Evolutionary conservation across 1,140 invertebrate genomes (phyloP), one percentile per base, ranked within the genome.

Genomic region (Coboldia fuscipes): DNA sequence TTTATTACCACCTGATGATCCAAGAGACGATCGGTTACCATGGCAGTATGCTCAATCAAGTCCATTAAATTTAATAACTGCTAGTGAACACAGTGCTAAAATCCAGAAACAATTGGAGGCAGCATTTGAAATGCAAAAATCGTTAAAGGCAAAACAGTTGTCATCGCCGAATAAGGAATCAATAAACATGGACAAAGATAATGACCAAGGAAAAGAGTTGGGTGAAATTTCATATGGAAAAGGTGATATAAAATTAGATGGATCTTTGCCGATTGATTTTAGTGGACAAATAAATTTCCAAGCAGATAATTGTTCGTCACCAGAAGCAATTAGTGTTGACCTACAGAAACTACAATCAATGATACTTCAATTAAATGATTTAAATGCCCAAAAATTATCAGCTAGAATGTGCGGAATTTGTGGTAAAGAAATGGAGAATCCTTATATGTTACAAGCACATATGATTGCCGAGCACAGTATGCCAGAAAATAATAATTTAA

Each of bases 341-440:
- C 56, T 90, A 4, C 74, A 84, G 41, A 86, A 88, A 49, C 56
- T 90, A 14, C 84, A 92, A 51, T 79, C 79, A 0, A 90, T 90
- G 85, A 80, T 92, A 41, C 65, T 82, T 31, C 84, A 90, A 54
- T 52, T 90, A 30, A 89, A 88, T 47, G 75, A 75, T 35, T 55
- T 78, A 20, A 72, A 78, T 39, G 64, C 50, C 51, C 71, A 63
- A 49, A 61, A 61, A 3, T n/a, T n/a, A n/a, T n/a, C n/a, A n/a
- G 51, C 65, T 0, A 50, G 60, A 2, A 62, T 61, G 4, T 74
- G 72, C 41, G 59, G 50, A 24, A 45, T 67, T 3, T 73, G 72
- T 38, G 64, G 63, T 2, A 63, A 63, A 34, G 70, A 72, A 35
- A 66, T 65, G 41, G 70, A 74, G 26, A 66, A 62, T 37, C 59